Conservation (phyloP, 2,113 vertebrate genomes). For the Cepphus grylle region DNA sequence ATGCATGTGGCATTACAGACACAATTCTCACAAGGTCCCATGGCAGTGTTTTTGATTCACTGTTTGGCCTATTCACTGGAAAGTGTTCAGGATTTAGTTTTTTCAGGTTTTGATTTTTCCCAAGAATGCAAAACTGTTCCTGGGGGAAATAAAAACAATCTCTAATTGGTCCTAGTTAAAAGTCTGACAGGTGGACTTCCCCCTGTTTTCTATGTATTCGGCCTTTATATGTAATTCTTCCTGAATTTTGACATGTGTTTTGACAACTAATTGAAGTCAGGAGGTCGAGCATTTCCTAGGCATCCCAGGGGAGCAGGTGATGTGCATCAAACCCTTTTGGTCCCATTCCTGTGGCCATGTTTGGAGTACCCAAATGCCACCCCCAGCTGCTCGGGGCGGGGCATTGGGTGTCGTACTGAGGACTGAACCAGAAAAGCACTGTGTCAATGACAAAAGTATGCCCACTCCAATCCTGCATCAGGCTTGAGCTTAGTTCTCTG, state of each 20-base stretch:
- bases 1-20: not conserved
- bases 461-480: not conserved
- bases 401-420: not conserved
- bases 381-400: not conserved
- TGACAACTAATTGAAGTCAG: not conserved
- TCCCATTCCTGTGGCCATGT: not conserved
- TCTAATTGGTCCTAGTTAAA: not conserved
- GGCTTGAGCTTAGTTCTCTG: not conserved
- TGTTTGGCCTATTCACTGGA: not conserved
- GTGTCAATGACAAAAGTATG: not conserved
- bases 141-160: not conserved
- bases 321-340: not conserved
- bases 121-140: not conserved
- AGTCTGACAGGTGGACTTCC: not conserved
- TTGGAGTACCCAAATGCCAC: not conserved
- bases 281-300: not conserved
- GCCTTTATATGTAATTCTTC: not conserved
- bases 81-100: not conserved
- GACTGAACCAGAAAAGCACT: not conserved
- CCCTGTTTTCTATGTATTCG: not conserved
- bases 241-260: not conserved
- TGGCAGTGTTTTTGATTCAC: not conserved
- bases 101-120: not conserved
- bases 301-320: not conserved
- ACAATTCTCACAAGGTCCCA: not conserved